phyloP scores from a whole-genome alignment of 2,113 vertebrate genomes.

The Periophthalmodon schlosseri region DNA sequence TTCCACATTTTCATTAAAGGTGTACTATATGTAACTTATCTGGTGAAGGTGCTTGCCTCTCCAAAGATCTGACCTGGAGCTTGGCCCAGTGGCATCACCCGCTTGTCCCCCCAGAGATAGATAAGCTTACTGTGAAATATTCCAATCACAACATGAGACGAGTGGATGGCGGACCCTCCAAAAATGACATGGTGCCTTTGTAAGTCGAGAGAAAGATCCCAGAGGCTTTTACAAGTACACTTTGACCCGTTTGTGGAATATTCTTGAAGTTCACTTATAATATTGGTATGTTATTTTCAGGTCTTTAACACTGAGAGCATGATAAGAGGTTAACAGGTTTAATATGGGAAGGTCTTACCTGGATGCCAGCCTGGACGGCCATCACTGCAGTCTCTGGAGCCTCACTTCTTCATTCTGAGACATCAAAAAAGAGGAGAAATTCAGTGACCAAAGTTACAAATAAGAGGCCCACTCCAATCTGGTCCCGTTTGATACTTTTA shows the following conservation, averaged over 20 bases:
- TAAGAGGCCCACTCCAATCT: not conserved
- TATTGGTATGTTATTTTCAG: not conserved
- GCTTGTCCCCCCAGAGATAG: too few species aligned
- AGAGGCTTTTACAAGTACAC: too few species aligned
- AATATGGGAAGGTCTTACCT: conserved; percentile 58
- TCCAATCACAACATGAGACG: too few species aligned
- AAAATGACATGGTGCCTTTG: too few species aligned
- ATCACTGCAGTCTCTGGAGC: conserved; percentile 46
- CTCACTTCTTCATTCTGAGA: conserved; percentile 71
- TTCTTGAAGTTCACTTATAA: too few species aligned
- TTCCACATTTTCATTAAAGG: not conserved
- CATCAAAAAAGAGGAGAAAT: not conserved
- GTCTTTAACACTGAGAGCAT: not conserved
- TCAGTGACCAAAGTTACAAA: not conserved
- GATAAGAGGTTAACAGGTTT: not conserved
- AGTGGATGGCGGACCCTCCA: too few species aligned
- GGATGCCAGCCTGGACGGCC: conserved; percentile 75
- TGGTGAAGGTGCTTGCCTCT: not conserved
- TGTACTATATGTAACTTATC: not conserved
- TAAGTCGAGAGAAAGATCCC: too few species aligned
- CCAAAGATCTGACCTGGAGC: too few species aligned
- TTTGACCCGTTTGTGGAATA: too few species aligned
- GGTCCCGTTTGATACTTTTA: not conserved
- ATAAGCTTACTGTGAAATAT: too few species aligned
- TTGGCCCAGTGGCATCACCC: too few species aligned